These are phyloP conservation scores for Leptinotarsa rubiginosa DNA, from an alignment of 2,888 invertebrate genomes.

Conservation along the genomic window DNA sequence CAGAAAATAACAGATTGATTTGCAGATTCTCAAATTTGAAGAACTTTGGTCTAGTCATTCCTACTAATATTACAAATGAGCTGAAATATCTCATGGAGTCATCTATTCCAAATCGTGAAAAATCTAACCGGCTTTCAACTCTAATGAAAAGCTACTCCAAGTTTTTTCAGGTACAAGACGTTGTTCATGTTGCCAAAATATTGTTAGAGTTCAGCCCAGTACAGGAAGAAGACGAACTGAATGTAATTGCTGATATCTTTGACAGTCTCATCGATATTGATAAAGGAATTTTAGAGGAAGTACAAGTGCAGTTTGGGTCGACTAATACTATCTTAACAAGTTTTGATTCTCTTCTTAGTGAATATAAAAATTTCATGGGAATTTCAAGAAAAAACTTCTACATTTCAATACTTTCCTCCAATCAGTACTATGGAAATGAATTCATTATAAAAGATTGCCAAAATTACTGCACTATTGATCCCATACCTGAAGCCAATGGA, in stretches of 20 bases:
- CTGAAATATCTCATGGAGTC: neutral
- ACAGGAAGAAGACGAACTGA: conserved; percentile 52
- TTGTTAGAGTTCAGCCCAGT: conserved; percentile 25
- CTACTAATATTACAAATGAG: conserved; percentile 1
- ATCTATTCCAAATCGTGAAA: too few species aligned
- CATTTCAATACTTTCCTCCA: neutral
- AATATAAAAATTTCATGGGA: neutral
- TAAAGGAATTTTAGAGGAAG: conserved; percentile 18
- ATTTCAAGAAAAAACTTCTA: conserved; percentile 13
- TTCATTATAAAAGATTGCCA: conserved; percentile 5
- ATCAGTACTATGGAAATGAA: neutral
- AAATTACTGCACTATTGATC: conserved; percentile 4
- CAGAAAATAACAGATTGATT: neutral
- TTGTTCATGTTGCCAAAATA: conserved; percentile 47
- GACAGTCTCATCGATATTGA: conserved; percentile 67
- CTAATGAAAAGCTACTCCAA: conserved; percentile 31
- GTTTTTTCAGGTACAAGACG: conserved; percentile 45
- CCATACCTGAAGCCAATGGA: neutral
- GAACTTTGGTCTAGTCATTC: neutral
- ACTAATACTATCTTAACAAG: conserved; percentile 21
- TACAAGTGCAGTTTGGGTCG: conserved; percentile 24
- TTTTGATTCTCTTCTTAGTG: neutral
- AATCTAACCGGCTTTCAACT: neutral
- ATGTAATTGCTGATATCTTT: conserved; percentile 55
- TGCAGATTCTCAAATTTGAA: neutral